phyloP scores from a whole-genome alignment of 2,888 invertebrate species.

The Microplitis manilae region DNA sequence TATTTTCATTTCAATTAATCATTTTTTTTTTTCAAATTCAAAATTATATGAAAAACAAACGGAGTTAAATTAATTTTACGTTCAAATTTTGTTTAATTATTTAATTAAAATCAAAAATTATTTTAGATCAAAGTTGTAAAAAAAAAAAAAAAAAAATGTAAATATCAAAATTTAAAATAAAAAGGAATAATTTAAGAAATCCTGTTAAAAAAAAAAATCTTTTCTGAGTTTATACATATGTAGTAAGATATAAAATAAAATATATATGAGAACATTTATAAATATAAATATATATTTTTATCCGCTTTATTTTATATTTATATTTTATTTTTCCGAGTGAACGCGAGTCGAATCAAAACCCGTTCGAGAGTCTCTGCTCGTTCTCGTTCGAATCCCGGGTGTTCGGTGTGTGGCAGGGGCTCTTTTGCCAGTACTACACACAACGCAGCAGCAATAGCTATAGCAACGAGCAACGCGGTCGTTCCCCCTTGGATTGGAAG shows the following conservation, averaged over 20 bases:
- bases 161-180: neutral
- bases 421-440: conserved; percentile 18
- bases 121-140: no score
- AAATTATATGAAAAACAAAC: no score
- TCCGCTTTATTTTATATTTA: neutral
- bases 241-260: neutral
- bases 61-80: no score
- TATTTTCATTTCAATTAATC: neutral
- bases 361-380: conserved; percentile 43
- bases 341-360: conserved; percentile 42
- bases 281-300: conserved; percentile 19
- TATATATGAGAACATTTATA: conserved; percentile 13
- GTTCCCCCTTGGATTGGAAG: conserved; percentile 53
- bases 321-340: conserved; percentile 22
- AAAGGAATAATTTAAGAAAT: neutral
- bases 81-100: no score
- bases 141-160: neutral
- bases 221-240: conserved; percentile 7
- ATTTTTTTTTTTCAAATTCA: neutral
- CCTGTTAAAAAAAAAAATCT: neutral
- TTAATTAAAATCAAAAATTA: no score
- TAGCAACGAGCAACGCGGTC: conserved; percentile 41
- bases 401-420: conserved; percentile 11
- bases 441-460: conserved; percentile 38
- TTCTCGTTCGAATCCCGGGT: neutral